phyloP scores from a whole-genome alignment of 1,140 invertebrate species.

The Apis dorsata region DNA sequence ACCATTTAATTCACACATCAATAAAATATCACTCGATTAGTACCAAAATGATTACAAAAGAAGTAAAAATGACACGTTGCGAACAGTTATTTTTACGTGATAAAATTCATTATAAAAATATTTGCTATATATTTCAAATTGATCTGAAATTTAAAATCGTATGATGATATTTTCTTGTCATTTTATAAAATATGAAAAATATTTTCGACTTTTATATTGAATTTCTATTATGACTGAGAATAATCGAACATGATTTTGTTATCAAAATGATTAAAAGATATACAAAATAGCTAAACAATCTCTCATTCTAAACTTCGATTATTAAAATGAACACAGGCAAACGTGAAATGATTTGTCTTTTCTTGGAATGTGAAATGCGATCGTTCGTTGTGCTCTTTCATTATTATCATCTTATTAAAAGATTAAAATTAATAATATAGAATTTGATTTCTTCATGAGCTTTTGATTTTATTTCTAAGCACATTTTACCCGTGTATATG shows the following conservation, averaged over 20 bases:
- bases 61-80: constrained; percentile 34
- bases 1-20: constrained; percentile 21
- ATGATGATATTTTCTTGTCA: constrained; percentile 6
- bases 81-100: constrained; percentile 7
- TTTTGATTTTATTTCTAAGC: constrained; percentile 21
- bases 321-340: constrained; percentile 50
- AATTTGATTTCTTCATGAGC: constrained; percentile 24
- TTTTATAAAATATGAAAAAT: constrained; percentile 18
- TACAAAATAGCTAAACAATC: constrained; percentile 29
- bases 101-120: constrained; percentile 51
- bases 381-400: constrained; percentile 52
- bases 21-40: constrained; percentile 33
- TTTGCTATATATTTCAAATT: not conserved
- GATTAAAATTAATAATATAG: constrained; percentile 20
- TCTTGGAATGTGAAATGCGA: constrained; percentile 55
- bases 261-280: constrained; percentile 49
- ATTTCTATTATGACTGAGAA: constrained; percentile 3
- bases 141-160: constrained; percentile 7
- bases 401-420: not conserved
- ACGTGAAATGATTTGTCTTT: constrained; percentile 26
- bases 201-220: not conserved
- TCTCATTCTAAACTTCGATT: not conserved
- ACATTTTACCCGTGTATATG: constrained; percentile 13
- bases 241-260: constrained; percentile 31
- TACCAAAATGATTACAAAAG: constrained; percentile 38